phyloP scores from a whole-genome alignment of 2,113 vertebrate genomes.

The Pyrgilauda ruficollis region DNA sequence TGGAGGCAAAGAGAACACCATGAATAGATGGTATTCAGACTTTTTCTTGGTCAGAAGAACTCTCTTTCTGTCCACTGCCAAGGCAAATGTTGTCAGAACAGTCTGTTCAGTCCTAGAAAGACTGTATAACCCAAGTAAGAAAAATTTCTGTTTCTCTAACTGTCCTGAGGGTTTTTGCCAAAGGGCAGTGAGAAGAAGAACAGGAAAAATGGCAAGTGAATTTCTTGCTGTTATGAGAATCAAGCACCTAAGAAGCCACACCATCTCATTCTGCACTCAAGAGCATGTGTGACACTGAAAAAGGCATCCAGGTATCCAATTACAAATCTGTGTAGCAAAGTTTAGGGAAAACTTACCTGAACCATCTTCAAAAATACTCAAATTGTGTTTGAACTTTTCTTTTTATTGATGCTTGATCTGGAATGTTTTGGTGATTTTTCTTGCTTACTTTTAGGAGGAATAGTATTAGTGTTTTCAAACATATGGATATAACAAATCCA shows the following conservation, averaged over 20 bases:
- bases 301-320: not conserved
- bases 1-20: not conserved
- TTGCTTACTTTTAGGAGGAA: not conserved
- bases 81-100: not conserved
- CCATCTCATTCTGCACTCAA: not conserved
- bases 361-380: not conserved
- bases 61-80: not conserved
- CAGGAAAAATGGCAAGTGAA: not conserved
- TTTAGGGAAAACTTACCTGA: not conserved
- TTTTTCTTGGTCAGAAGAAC: not conserved
- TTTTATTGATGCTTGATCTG: not conserved
- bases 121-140: not conserved
- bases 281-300: fast-evolving
- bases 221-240: not conserved
- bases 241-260: not conserved
- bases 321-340: not conserved
- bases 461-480: not conserved
- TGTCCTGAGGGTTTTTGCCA: not conserved
- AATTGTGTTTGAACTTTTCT: not conserved
- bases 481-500: not conserved
- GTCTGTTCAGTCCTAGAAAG: not conserved
- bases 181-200: not conserved
- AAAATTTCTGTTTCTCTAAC: not conserved
- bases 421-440: not conserved
- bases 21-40: not conserved